phyloP scores from a whole-genome alignment of 2,888 invertebrate species.

The Priocnemis perturbator region DNA sequence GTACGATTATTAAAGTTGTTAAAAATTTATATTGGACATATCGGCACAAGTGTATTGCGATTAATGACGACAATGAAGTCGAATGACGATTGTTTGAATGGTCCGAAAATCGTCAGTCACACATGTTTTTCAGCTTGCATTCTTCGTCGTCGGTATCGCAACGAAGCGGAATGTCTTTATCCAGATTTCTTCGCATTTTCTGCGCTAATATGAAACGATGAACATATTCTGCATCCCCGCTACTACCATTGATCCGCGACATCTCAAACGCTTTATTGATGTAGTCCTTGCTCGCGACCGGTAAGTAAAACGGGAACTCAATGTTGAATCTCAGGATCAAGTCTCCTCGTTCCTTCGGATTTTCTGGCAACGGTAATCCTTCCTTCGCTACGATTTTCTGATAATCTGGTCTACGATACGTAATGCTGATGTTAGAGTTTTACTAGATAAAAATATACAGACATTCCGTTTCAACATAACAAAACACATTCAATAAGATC shows the following conservation, averaged over 20 bases:
- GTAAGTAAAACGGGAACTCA: conserved; percentile 78
- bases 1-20: no score
- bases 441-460: neutral
- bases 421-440: conserved; percentile 1
- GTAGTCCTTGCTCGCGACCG: conserved; percentile 74
- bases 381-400: conserved; percentile 83
- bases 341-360: conserved; percentile 81
- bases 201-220: conserved; percentile 55
- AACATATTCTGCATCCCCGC: conserved; percentile 50
- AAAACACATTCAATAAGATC: no score
- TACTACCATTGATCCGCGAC: conserved; percentile 27
- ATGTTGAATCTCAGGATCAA: conserved; percentile 83
- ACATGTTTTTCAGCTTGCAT: no score
- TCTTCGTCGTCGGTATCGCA: conserved; percentile 42
- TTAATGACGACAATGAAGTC: no score
- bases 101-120: no score
- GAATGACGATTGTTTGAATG: no score
- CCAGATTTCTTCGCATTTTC: conserved; percentile 60
- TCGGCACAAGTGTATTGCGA: no score
- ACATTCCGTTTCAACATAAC: no score
- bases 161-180: conserved; percentile 53
- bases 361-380: conserved; percentile 83
- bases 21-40: no score
- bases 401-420: conserved; percentile 78
- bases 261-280: conserved; percentile 63